These are phyloP conservation scores for Synanthedon tipuliformis DNA, from an alignment of 2,888 invertebrate genomes.

Conservation along the genomic window DNA sequence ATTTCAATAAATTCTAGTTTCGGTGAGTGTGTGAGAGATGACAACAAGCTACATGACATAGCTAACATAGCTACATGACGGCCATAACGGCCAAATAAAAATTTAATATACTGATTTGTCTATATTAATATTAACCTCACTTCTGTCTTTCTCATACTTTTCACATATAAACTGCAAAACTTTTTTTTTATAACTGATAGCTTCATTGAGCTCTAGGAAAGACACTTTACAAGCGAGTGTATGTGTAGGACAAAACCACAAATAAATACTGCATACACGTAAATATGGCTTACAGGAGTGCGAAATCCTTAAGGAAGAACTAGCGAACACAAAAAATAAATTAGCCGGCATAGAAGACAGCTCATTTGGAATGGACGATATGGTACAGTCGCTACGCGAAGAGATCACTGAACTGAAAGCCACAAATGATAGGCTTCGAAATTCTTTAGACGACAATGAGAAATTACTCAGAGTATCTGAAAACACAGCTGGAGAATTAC, in stretches of 20 bases:
- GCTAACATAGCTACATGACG: too few species aligned
- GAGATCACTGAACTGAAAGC: conserved; percentile 70
- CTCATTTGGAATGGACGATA: conserved; percentile 79
- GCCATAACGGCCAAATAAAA: too few species aligned
- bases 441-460: conserved; percentile 74
- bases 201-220: not conserved
- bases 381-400: conserved; percentile 75
- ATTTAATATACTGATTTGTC: too few species aligned
- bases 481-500: conserved; percentile 83
- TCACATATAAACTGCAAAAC: too few species aligned
- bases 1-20: too few species aligned
- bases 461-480: conserved; percentile 75
- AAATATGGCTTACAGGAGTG: conserved; percentile 65
- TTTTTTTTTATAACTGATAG: too few species aligned
- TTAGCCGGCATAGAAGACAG: conserved; percentile 76
- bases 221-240: too few species aligned
- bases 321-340: conserved; percentile 68
- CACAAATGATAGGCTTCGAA: conserved; percentile 74
- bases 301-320: conserved; percentile 73
- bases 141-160: too few species aligned
- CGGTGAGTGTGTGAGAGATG: too few species aligned
- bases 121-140: too few species aligned
- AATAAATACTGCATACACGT: conserved; percentile 3
- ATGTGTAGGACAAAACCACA: too few species aligned
- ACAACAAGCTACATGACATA: too few species aligned